These are phyloP conservation scores for Rhyzopertha dominica DNA, from an alignment of 1,140 invertebrate genomes.

Conservation along the genomic window DNA sequence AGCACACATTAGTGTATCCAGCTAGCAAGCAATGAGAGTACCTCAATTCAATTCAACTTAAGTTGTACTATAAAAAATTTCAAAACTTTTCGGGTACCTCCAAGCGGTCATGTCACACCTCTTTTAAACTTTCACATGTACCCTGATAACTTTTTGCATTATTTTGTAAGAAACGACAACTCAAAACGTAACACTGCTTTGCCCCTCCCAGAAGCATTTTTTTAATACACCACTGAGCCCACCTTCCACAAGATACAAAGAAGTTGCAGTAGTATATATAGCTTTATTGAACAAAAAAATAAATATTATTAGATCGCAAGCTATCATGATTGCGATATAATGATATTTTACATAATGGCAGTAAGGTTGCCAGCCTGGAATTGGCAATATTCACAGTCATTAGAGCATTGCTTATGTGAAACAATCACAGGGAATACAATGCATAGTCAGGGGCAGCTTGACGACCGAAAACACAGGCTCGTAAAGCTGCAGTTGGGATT, in stretches of 20 bases:
- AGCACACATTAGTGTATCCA: no score
- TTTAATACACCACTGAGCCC: background rate
- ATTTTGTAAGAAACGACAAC: background rate
- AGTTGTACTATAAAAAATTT: no score
- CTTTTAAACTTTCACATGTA: no score
- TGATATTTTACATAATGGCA: slow-evolving; percentile 24
- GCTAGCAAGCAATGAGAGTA: no score
- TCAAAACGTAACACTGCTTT: background rate
- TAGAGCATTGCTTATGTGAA: slow-evolving; percentile 31
- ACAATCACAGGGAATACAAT: slow-evolving; percentile 13
- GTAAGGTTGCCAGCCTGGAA: slow-evolving; percentile 26
- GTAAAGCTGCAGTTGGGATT: slow-evolving; percentile 1
- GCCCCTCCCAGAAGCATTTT: background rate
- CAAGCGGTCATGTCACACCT: no score
- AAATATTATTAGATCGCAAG: slow-evolving; percentile 21
- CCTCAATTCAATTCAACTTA: no score
- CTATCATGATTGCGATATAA: slow-evolving; percentile 16
- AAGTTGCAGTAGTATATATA: slow-evolving; percentile 16
- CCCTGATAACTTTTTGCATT: no score
- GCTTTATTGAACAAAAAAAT: slow-evolving; percentile 24
- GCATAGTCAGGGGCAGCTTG: background rate
- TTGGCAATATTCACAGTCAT: slow-evolving; percentile 32
- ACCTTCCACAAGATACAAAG: slow-evolving; percentile 2
- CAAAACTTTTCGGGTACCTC: no score
- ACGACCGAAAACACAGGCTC: background rate